A percentile compares a stretch with the other conserved stretches of the same genome.
phyloP scores from a whole-genome alignment of 2,797 vertebrate species.

The Yasuhikotakia modesta region DNA sequence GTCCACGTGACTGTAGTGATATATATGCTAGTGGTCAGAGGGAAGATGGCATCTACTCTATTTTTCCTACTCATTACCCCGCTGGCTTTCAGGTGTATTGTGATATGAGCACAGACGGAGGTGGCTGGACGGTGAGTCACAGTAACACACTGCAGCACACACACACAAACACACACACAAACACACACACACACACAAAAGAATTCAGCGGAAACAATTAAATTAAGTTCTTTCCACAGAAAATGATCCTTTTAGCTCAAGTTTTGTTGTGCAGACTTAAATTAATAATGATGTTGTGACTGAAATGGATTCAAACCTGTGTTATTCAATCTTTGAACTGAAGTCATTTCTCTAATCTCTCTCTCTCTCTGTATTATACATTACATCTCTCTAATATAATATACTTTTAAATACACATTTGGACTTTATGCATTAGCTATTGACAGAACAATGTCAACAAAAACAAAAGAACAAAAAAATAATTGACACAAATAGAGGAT shows the following conservation, averaged over 20 bases:
- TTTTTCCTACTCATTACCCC: constrained; percentile 92
- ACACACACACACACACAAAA: neutral
- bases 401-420: neutral
- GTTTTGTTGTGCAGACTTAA: too few relatives aligned
- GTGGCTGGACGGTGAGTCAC: constrained; percentile 95
- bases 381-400: too few relatives aligned
- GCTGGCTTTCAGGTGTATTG: constrained; percentile 96
- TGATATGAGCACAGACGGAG: constrained; percentile 93
- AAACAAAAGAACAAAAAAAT: neutral
- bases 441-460: neutral
- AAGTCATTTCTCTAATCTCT: too few relatives aligned
- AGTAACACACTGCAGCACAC: neutral
- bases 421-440: neutral
- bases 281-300: too few relatives aligned
- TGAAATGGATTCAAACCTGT: too few relatives aligned
- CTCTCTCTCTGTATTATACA: too few relatives aligned
- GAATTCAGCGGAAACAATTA: neutral
- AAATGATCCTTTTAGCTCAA: too few relatives aligned
- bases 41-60: constrained; percentile 94
- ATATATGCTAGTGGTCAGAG: constrained; percentile 88
- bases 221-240: neutral
- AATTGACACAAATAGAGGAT: neutral
- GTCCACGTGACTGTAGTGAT: constrained; percentile 92
- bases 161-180: constrained; percentile 20
- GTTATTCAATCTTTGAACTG: too few relatives aligned